Percentiles rank a stretch among this genome's conserved stretches.
phyloP scores from a whole-genome alignment of 1,140 invertebrate species.

The Achroia grisella region DNA sequence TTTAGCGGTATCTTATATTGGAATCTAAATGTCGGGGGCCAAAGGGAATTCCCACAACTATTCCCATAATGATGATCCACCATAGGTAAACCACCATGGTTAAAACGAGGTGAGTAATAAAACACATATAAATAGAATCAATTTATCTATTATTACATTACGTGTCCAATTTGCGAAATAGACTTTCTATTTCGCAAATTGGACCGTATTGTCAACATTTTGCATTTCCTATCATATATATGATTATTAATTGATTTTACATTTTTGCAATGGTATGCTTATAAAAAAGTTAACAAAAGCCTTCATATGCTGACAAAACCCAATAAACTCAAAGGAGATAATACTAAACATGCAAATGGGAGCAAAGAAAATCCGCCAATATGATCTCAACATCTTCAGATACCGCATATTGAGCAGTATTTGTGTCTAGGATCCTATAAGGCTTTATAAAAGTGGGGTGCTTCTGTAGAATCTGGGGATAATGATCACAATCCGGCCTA shows the following conservation, averaged over 20 bases:
- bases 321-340: no score
- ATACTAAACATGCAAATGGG: conserved; percentile 22
- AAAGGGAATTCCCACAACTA: conserved; percentile 4
- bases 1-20: conserved; percentile 30
- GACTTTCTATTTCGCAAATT: not conserved
- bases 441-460: conserved; percentile 35
- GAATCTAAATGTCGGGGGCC: conserved; percentile 14
- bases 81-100: not conserved
- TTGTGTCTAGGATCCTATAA: conserved; percentile 29
- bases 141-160: no score
- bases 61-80: not conserved
- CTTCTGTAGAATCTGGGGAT: conserved; percentile 35
- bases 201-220: not conserved
- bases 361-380: conserved; percentile 16
- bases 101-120: not conserved
- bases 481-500: conserved; percentile 41
- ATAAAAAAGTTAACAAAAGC: not conserved
- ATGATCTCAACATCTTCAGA: conserved; percentile 18
- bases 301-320: conserved; percentile 4
- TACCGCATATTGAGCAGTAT: conserved; percentile 28
- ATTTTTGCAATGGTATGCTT: no score
- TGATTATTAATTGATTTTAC: not conserved
- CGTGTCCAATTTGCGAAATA: no score
- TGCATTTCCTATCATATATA: not conserved
- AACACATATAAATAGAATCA: not conserved